Evolutionary conservation across 2,888 invertebrate genomes (phyloP).

Genomic region (Nasonia oneida): DNA sequence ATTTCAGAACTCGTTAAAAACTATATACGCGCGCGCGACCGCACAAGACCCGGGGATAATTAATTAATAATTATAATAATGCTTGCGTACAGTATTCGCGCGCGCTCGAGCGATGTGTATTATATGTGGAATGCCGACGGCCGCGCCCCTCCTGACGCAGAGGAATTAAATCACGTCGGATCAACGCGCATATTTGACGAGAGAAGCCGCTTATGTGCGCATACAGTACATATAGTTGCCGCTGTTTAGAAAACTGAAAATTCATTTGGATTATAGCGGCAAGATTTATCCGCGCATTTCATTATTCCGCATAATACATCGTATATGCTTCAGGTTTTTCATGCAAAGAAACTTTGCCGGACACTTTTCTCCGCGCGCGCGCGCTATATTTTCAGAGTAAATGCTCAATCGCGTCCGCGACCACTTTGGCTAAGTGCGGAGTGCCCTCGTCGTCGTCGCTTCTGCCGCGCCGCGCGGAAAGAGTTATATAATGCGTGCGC

Average conservation of each 20-base stretch:
- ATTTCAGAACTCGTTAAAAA: too few relatives aligned
- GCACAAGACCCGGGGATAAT: too few relatives aligned
- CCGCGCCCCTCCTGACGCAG: background rate
- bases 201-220: background rate
- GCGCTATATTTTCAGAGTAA: slow-evolving; percentile 36
- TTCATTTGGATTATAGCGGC: background rate
- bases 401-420: slow-evolving; percentile 37
- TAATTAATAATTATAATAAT: too few relatives aligned
- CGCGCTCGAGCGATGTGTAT: background rate
- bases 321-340: too few relatives aligned
- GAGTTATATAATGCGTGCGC: background rate
- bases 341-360: background rate
- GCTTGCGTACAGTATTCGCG: too few relatives aligned
- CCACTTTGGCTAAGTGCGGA: slow-evolving; percentile 14
- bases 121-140: background rate
- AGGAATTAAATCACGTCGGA: background rate
- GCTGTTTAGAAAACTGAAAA: background rate
- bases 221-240: background rate
- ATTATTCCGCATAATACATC: too few relatives aligned
- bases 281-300: background rate
- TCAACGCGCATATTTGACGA: background rate
- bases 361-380: slow-evolving; percentile 1
- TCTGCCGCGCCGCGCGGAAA: background rate
- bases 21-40: too few relatives aligned
- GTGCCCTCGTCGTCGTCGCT: background rate